phyloP scores from a whole-genome alignment of 2,797 vertebrate genomes.

The Anisognathus igniventris region DNA sequence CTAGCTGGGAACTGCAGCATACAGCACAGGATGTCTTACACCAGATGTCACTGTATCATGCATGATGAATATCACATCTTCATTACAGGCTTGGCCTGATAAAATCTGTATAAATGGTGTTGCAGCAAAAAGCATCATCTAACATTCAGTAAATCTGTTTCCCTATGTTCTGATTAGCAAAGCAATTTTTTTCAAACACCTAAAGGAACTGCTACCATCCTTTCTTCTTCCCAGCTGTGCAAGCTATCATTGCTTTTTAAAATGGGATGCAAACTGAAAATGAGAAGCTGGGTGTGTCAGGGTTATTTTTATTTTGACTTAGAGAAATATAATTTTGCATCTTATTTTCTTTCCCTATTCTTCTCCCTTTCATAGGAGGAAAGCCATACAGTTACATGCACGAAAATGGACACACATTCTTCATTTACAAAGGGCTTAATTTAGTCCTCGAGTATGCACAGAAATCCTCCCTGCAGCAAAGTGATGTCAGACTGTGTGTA shows the following conservation, averaged over 20 bases:
- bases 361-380: background rate
- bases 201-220: background rate
- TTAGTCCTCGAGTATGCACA: constrained; percentile 27
- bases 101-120: background rate
- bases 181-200: background rate
- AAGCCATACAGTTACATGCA: background rate
- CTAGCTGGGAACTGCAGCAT: background rate
- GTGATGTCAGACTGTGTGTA: constrained; percentile 54
- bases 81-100: background rate
- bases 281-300: background rate
- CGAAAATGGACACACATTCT: background rate
- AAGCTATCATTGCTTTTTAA: background rate
- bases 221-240: background rate
- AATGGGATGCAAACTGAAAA: background rate
- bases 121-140: background rate
- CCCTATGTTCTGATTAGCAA: background rate
- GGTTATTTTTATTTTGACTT: background rate
- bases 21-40: constrained; percentile 13
- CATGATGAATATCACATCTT: constrained; percentile 29
- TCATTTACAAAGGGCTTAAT: constrained; percentile 30
- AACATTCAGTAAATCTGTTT: background rate
- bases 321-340: background rate
- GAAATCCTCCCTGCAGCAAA: constrained; percentile 66
- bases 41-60: constrained; percentile 54
- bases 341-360: background rate